These are phyloP conservation scores for Tenthredo scrophulariae DNA, from an alignment of 2,888 invertebrate genomes.

Conservation along the genomic window DNA sequence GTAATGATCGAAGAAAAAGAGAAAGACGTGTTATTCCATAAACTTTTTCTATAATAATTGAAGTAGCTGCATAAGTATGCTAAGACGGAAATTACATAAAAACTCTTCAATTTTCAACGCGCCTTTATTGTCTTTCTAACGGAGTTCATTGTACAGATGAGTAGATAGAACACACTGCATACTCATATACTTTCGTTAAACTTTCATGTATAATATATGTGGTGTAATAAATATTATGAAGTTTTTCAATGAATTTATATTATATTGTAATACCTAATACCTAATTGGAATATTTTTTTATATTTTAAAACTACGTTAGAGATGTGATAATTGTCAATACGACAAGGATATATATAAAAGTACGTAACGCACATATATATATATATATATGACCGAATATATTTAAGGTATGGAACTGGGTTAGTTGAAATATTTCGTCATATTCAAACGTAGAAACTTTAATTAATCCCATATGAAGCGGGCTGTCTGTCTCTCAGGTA, in stretches of 20 bases:
- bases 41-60: background rate
- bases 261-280: background rate
- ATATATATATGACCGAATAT: background rate
- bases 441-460: conserved; percentile 12
- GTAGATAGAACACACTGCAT: background rate
- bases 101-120: conserved; percentile 14
- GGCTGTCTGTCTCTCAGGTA: background rate
- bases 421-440: conserved; percentile 35
- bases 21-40: background rate
- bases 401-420: conserved; percentile 22
- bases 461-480: conserved; percentile 6
- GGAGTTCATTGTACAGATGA: conserved; percentile 12
- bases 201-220: background rate
- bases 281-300: background rate
- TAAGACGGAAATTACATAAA: conserved; percentile 12
- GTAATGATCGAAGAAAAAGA: conserved; percentile 5
- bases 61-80: background rate
- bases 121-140: background rate
- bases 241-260: background rate
- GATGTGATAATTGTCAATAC: background rate
- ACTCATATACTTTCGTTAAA: background rate
- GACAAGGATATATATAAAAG: background rate
- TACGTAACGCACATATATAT: conserved; percentile 12
- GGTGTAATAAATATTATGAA: background rate
- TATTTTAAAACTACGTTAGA: background rate